These are phyloP conservation scores for Hirundo rustica DNA, from an alignment of 2,797 vertebrate species.

Conservation along the genomic window DNA sequence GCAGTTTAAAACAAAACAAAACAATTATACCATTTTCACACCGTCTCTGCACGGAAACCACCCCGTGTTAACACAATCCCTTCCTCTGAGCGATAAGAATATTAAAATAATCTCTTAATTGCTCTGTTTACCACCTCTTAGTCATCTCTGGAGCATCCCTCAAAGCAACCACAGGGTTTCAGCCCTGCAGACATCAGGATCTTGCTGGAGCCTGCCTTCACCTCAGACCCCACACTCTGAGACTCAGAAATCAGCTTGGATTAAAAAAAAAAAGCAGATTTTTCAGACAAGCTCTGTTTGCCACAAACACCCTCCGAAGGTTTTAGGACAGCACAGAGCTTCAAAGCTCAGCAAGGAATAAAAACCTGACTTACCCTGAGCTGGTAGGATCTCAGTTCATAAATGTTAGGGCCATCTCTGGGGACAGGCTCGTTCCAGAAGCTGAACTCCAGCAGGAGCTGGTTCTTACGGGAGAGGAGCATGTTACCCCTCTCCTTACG, in stretches of 20 bases:
- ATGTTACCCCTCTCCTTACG: slow-evolving; percentile 92
- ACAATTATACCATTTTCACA: background rate
- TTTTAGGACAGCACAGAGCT: background rate
- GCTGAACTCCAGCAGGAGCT: slow-evolving; percentile 93
- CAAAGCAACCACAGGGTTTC: background rate
- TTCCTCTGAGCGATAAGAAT: background rate
- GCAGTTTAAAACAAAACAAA: background rate
- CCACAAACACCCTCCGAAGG: background rate
- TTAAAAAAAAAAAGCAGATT: background rate
- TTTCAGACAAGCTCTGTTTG: background rate
- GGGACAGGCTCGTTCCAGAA: slow-evolving; percentile 96
- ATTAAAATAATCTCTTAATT: background rate
- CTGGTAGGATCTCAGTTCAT: slow-evolving; percentile 94
- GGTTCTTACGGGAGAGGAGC: slow-evolving; percentile 93
- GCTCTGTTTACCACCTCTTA: background rate
- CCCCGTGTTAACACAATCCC: background rate
- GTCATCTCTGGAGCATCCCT: background rate
- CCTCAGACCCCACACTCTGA: background rate
- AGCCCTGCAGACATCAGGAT: background rate
- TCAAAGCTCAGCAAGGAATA: background rate
- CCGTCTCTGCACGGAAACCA: background rate
- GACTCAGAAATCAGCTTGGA: background rate
- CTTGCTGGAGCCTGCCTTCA: background rate
- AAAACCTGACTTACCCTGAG: slow-evolving; percentile 84
- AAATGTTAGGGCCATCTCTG: slow-evolving; percentile 91